These are phyloP conservation scores for Drosophila planitibia DNA, from an alignment of 2,888 invertebrate genomes.

Conservation along the genomic window DNA sequence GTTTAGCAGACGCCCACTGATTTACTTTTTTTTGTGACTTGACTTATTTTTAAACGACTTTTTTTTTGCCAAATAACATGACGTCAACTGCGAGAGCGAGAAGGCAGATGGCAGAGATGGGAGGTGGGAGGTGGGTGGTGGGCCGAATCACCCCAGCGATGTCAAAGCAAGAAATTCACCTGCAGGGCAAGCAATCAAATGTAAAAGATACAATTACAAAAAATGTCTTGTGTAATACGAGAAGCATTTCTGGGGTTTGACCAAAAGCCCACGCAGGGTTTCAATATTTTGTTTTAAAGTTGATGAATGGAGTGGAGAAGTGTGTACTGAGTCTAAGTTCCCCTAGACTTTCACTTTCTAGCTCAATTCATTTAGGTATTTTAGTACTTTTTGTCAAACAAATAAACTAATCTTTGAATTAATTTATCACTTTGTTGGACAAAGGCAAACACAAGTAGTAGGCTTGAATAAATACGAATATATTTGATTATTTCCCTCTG, in stretches of 20 bases:
- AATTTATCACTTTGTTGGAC: neutral
- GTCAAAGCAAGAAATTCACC: constrained; percentile 54
- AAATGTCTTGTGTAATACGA: constrained; percentile 65
- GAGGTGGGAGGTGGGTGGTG: too few relatives aligned
- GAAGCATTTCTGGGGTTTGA: constrained; percentile 45
- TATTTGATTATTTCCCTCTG: neutral
- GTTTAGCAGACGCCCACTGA: constrained; percentile 22
- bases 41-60: constrained; percentile 22
- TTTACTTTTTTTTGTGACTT: neutral
- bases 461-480: neutral
- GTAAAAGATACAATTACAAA: constrained; percentile 71
- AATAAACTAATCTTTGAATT: neutral
- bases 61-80: constrained; percentile 31
- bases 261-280: constrained; percentile 35
- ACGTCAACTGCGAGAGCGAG: constrained; percentile 42
- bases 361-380: neutral
- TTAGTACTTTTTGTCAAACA: neutral
- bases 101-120: neutral
- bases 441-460: neutral
- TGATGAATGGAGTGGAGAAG: too few relatives aligned
- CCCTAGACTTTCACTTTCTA: neutral
- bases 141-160: constrained; percentile 2
- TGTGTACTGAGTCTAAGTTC: neutral
- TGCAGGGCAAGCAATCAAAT: constrained; percentile 74
- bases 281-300: neutral